A percentile compares a stretch with the other conserved stretches of the same genome.
Evolutionary conservation across 2,888 invertebrate genomes (phyloP).

Genomic region (Caenorhabditis becei): DNA sequence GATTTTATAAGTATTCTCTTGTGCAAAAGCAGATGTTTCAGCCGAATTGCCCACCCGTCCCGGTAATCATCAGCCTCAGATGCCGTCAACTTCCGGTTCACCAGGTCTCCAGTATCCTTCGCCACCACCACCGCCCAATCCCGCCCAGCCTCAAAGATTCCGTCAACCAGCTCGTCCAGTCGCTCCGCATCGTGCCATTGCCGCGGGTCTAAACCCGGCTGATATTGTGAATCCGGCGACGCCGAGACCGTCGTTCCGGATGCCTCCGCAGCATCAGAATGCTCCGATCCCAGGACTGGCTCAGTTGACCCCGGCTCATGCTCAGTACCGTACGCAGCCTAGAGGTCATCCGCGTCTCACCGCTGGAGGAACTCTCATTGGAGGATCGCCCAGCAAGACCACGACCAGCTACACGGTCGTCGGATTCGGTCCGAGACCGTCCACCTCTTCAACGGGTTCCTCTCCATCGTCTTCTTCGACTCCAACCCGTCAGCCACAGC

Average conservation of each 20-base stretch:
- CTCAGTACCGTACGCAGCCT: not conserved
- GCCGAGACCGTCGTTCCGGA: not conserved
- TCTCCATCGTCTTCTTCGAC: not conserved
- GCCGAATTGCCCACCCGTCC: slow-evolving; percentile 12
- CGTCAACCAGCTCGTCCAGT: slow-evolving; percentile 17
- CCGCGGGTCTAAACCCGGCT: slow-evolving; percentile 38
- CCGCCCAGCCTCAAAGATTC: too few species aligned
- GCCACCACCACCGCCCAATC: slow-evolving; percentile 5
- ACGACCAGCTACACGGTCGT: slow-evolving; percentile 7
- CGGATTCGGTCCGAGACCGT: not conserved
- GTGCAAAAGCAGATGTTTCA: slow-evolving; percentile 4
- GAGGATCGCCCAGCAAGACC: not conserved
- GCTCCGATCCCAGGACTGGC: not conserved
- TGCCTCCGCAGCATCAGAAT: not conserved
- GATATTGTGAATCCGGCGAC: slow-evolving; percentile 21
- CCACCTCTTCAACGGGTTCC: too few species aligned
- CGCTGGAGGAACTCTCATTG: not conserved
- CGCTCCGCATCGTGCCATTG: slow-evolving; percentile 50
- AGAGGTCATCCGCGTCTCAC: too few species aligned
- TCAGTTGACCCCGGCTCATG: not conserved
- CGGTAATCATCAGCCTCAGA: slow-evolving; percentile 7
- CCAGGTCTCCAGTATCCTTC: slow-evolving; percentile 16
- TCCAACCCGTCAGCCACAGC: not conserved
- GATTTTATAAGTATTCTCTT: not conserved
- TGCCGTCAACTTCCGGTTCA: slow-evolving; percentile 14